Evolutionary conservation across 1,140 invertebrate genomes (phyloP).

Genomic region (Idris sp.): DNA sequence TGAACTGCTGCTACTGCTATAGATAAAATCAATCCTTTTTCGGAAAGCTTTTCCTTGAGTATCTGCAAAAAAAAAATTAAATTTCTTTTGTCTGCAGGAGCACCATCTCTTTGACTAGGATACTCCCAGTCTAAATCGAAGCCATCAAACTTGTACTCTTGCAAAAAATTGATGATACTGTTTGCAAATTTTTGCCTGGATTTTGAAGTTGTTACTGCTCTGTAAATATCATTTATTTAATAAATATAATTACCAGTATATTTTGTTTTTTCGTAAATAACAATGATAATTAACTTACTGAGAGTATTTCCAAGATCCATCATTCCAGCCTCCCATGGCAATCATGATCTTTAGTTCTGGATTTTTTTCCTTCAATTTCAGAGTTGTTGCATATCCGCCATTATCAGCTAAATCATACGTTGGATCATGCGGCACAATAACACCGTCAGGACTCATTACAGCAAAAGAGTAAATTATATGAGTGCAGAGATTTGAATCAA

Average conservation of each 20-base stretch:
- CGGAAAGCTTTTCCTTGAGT: conserved; percentile 76
- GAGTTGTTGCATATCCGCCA: conserved; percentile 78
- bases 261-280: too few relatives aligned
- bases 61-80: conserved; percentile 77
- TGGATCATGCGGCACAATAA: conserved; percentile 79
- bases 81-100: conserved; percentile 76
- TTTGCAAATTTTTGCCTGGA: conserved; percentile 80
- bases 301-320: too few relatives aligned
- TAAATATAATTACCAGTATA: too few relatives aligned
- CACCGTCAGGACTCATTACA: conserved; percentile 76
- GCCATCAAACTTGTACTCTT: conserved; percentile 86
- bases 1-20: conserved; percentile 78
- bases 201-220: conserved; percentile 76
- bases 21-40: conserved; percentile 73
- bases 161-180: conserved; percentile 80
- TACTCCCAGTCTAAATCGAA: conserved; percentile 92
- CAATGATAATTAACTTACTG: too few relatives aligned
- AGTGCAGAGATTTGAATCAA: conserved; percentile 83
- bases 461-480: conserved; percentile 85
- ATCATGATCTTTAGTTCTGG: conserved; percentile 82
- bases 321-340: too few relatives aligned
- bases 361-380: conserved; percentile 79
- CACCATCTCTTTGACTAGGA: conserved; percentile 82
- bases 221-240: conserved; percentile 6
- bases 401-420: conserved; percentile 80